phyloP scores from a whole-genome alignment of 2,113 vertebrate genomes.

The Periophthalmus modestus region DNA sequence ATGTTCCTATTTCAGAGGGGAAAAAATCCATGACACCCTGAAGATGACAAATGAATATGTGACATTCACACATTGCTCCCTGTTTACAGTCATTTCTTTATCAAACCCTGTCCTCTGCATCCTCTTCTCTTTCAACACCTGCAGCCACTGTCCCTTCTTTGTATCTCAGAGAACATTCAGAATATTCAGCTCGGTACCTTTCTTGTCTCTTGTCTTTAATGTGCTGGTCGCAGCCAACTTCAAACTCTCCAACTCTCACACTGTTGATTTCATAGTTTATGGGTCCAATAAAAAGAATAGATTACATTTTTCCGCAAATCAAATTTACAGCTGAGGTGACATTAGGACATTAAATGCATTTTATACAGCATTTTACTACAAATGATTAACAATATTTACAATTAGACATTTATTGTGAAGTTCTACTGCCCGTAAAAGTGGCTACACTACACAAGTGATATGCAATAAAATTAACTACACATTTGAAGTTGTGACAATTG shows the following conservation, averaged over 20 bases:
- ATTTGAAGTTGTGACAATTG: slow-evolving; percentile 3
- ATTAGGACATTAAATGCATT: slow-evolving; percentile 12
- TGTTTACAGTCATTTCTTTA: not conserved
- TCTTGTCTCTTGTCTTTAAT: not conserved
- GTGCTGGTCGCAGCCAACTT: not conserved
- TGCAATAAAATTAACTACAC: slow-evolving; percentile 5
- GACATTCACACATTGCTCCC: not conserved
- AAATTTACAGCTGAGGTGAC: slow-evolving; percentile 34
- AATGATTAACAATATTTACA: not conserved
- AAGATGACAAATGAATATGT: not conserved
- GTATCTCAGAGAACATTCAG: not conserved
- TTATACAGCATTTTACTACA: slow-evolving; percentile 10
- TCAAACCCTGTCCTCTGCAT: not conserved
- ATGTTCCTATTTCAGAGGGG: not conserved
- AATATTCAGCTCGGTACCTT: not conserved
- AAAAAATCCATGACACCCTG: not conserved
- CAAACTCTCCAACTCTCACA: not conserved
- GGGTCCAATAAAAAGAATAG: slow-evolving; percentile 24
- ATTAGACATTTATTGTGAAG: not conserved
- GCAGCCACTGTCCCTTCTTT: not conserved
- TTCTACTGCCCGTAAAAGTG: not conserved
- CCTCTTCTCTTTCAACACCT: not conserved
- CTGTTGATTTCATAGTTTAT: slow-evolving; percentile 27
- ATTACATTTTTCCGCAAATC: slow-evolving; percentile 22
- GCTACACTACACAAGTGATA: not conserved